Evolutionary conservation across 2,797 vertebrate genomes (phyloP).

Genomic region (Acipenser transmontanus): DNA sequence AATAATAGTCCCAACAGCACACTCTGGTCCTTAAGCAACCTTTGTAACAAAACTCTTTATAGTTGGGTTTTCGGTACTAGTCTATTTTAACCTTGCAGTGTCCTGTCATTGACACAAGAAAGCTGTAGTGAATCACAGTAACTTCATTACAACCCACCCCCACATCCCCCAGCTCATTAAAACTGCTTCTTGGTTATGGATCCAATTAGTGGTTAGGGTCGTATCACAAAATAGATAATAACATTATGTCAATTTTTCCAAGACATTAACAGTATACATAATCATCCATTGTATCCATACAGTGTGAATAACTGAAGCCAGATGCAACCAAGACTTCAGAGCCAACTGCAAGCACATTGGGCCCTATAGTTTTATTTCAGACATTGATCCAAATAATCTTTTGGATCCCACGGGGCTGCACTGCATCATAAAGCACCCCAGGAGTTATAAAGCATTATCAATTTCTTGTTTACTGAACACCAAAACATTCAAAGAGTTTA

Average conservation of each 20-base stretch:
- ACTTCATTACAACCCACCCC: neutral
- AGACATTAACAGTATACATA: neutral
- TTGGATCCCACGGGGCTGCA: no score
- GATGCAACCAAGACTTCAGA: constrained; percentile 2
- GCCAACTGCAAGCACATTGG: constrained; percentile 7
- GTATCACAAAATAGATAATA: constrained; percentile 4
- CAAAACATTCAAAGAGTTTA: no score
- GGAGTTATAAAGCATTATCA: no score
- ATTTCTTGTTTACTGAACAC: no score
- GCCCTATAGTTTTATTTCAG: no score
- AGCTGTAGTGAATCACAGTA: neutral
- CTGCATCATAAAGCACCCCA: no score
- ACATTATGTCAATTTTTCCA: constrained; percentile 1
- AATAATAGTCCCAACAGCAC: no score
- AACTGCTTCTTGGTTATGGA: neutral
- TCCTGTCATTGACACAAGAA: neutral
- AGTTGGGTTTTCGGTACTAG: no score
- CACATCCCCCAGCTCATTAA: neutral
- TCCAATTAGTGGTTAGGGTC: neutral
- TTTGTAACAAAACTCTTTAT: no score
- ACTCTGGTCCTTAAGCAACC: no score
- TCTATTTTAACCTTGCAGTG: no score
- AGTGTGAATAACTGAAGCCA: constrained; percentile 14
- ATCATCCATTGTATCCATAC: constrained; percentile 1
- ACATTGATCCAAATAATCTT: no score